phyloP scores from a whole-genome alignment of 2,888 invertebrate genomes.

The Tachina grossa region DNA sequence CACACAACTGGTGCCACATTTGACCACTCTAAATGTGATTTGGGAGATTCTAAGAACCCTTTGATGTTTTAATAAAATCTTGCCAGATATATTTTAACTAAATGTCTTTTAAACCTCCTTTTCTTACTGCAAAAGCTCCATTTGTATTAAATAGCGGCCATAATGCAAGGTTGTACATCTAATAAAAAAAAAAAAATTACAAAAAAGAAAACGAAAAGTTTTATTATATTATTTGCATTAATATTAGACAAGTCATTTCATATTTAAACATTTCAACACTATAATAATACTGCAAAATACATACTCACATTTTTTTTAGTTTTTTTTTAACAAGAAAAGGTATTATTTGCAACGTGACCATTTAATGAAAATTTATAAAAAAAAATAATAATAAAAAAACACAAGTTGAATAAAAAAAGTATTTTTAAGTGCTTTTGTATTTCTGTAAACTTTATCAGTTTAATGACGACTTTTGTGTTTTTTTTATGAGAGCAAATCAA shows the following conservation, averaged over 20 bases:
- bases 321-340: constrained; percentile 58
- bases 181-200: neutral
- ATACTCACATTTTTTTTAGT: constrained; percentile 28
- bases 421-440: constrained; percentile 38
- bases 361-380: constrained; percentile 57
- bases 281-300: constrained; percentile 22
- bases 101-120: too few species aligned
- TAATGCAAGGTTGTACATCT: constrained; percentile 19
- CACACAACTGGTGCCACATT: too few species aligned
- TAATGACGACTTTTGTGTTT: constrained; percentile 52
- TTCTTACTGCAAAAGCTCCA: neutral
- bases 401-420: constrained; percentile 30
- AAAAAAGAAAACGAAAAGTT: neutral
- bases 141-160: neutral
- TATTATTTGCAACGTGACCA: constrained; percentile 71
- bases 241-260: constrained; percentile 51
- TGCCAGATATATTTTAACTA: too few species aligned
- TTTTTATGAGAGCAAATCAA: constrained; percentile 23
- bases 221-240: constrained; percentile 33
- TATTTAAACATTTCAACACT: constrained; percentile 20
- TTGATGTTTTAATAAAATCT: too few species aligned
- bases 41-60: too few species aligned
- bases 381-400: constrained; percentile 16
- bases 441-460: constrained; percentile 41
- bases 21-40: too few species aligned